Evolutionary conservation across 2,888 invertebrate species (phyloP).

Genomic region (Heliconius sara): DNA sequence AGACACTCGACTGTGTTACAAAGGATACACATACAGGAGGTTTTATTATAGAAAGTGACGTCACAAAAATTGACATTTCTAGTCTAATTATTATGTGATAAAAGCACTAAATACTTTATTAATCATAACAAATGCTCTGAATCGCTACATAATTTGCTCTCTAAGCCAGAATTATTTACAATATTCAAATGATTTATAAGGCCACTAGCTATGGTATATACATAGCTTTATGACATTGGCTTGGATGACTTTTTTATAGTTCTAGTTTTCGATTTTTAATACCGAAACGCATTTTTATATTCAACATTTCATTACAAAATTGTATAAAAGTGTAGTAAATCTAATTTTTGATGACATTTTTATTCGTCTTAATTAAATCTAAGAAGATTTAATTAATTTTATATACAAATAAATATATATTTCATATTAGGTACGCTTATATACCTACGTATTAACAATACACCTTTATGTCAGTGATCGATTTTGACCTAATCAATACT

Average conservation of each 20-base stretch:
- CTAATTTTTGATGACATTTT: background rate
- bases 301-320: background rate
- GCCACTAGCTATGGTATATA: background rate
- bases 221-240: background rate
- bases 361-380: background rate
- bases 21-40: background rate
- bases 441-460: background rate
- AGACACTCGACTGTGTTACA: background rate
- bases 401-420: slow-evolving; percentile 21
- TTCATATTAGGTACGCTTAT: background rate
- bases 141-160: background rate
- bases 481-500: background rate
- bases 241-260: background rate
- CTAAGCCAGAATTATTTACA: background rate
- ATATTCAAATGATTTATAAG: background rate
- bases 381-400: background rate
- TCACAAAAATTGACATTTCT: background rate
- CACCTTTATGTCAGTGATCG: background rate
- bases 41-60: background rate
- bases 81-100: background rate
- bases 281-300: background rate
- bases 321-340: slow-evolving; percentile 11
- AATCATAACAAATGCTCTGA: background rate
- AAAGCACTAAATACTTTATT: background rate
- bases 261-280: background rate